Conservation (phyloP, 2,113 vertebrate genomes). For the Eira barbara region DNA sequence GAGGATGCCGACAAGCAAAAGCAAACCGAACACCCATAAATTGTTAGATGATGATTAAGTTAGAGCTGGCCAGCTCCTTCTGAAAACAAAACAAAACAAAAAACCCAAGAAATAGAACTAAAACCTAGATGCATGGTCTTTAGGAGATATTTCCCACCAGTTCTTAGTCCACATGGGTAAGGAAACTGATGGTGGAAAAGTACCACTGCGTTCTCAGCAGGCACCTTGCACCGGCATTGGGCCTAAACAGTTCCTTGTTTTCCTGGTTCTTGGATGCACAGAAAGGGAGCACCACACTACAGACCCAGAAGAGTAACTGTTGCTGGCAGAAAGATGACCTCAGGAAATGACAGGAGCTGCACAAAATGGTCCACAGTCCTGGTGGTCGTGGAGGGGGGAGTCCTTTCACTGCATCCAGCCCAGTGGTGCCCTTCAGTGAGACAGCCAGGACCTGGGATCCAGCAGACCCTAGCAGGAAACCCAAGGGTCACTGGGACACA, state of each 20-base stretch:
- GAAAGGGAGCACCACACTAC: not conserved
- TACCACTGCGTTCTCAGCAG: not conserved
- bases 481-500: not conserved
- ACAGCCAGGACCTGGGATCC: not conserved
- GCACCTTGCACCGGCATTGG: not conserved
- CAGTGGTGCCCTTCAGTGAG: not conserved
- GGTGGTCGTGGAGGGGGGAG: not conserved
- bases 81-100: not conserved
- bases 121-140: not conserved
- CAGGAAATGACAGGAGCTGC: not conserved
- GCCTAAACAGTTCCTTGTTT: not conserved
- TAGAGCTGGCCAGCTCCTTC: not conserved
- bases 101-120: not conserved
- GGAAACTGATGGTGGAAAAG: not conserved
- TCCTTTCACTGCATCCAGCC: not conserved
- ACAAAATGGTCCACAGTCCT: not conserved
- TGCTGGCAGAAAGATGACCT: slow-evolving; percentile 11
- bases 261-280: not conserved
- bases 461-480: not conserved
- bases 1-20: not conserved
- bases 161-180: not conserved
- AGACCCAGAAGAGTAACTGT: not conserved
- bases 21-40: not conserved
- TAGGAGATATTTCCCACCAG: not conserved
- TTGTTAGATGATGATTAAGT: not conserved